Percentiles rank a stretch among this genome's conserved stretches.
Conservation (phyloP, 1,140 invertebrate species). For the Batillaria attramentaria region DNA sequence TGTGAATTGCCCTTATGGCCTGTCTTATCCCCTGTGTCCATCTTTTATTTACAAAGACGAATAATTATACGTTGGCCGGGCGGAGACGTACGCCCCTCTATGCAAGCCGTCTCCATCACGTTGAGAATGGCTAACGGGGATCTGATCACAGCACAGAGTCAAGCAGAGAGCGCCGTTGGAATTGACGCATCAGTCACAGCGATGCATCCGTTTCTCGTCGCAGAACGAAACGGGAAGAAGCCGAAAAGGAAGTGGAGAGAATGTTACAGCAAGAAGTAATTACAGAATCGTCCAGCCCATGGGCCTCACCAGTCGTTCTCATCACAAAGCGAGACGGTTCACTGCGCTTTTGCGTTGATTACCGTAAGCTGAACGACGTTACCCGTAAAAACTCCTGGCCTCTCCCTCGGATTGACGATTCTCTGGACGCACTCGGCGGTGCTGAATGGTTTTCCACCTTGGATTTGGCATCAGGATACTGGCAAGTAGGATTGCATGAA, state of each 20-base stretch:
- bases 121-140: background rate
- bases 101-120: background rate
- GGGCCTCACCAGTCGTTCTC: conserved; percentile 52
- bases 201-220: background rate
- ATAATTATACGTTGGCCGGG: no score
- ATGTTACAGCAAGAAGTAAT: conserved; percentile 50
- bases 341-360: conserved; percentile 72
- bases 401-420: conserved; percentile 73
- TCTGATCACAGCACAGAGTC: background rate
- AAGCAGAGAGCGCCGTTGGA: background rate
- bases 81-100: background rate
- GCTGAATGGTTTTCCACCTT: conserved; percentile 69
- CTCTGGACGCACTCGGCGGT: conserved; percentile 63
- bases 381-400: conserved; percentile 73
- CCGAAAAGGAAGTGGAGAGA: conserved; percentile 34
- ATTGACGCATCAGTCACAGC: background rate
- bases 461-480: conserved; percentile 73
- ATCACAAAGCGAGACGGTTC: conserved; percentile 75
- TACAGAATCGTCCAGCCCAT: conserved; percentile 45
- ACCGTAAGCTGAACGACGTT: conserved; percentile 69
- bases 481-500: conserved; percentile 68
- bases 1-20: no score
- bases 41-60: no score
- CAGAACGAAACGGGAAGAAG: conserved; percentile 25
- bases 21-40: no score